Percentiles rank a stretch among this genome's conserved stretches.
These are phyloP conservation scores for Thryonomys swinderianus DNA, from an alignment of 2,113 vertebrate species.

Conservation along the genomic window DNA sequence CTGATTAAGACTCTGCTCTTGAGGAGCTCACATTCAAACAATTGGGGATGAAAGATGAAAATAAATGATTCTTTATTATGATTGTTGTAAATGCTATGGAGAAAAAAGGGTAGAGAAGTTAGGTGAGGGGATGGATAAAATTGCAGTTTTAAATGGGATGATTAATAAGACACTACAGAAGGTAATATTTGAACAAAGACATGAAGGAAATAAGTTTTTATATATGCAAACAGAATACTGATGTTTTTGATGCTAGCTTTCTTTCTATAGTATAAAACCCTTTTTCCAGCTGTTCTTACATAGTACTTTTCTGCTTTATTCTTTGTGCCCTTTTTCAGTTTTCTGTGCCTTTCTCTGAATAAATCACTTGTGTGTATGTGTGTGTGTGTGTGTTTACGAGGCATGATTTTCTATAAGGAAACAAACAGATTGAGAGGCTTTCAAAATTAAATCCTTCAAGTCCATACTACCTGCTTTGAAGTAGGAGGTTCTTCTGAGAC, in stretches of 20 bases:
- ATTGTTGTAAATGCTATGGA: not conserved
- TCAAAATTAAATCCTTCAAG: conserved; percentile 21
- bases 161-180: not conserved
- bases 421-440: not conserved
- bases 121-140: not conserved
- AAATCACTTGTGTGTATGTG: not conserved
- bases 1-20: not conserved
- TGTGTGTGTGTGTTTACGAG: not conserved
- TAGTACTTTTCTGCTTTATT: not conserved
- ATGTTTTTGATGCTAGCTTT: not conserved
- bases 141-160: not conserved
- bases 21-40: not conserved
- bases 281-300: not conserved
- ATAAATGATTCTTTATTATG: not conserved
- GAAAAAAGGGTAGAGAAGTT: not conserved
- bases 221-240: not conserved
- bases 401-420: not conserved
- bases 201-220: not conserved
- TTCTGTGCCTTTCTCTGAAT: conserved; percentile 21
- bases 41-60: not conserved
- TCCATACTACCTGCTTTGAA: not conserved
- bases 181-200: conserved; percentile 3
- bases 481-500: conserved; percentile 22
- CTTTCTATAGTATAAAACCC: not conserved
- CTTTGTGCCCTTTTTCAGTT: not conserved